Evolutionary conservation across 2,888 invertebrate genomes (phyloP).

Genomic region (Cataglyphis altisquamis): DNA sequence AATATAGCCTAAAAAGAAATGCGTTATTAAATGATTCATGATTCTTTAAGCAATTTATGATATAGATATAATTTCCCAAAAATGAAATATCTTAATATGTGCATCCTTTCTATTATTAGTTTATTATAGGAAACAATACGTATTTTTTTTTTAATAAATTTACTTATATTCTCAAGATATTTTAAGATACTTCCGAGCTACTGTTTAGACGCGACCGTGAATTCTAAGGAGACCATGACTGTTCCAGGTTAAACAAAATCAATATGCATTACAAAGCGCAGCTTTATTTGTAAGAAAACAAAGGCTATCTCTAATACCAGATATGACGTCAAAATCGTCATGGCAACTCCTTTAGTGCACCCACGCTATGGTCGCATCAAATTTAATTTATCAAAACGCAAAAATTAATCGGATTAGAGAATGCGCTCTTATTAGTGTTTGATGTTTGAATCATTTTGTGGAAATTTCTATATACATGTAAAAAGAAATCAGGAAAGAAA

Average conservation of each 20-base stretch:
- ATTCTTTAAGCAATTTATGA: neutral
- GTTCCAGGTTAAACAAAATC: constrained; percentile 21
- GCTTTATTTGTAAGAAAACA: constrained; percentile 38
- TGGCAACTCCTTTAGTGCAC: constrained; percentile 70
- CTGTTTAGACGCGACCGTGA: constrained; percentile 15
- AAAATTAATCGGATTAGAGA: constrained; percentile 15
- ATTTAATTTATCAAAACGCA: constrained; percentile 13
- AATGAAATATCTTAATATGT: neutral
- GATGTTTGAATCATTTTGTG: neutral
- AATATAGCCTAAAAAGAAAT: neutral
- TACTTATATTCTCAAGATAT: neutral
- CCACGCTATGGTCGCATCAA: neutral
- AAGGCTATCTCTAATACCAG: constrained; percentile 35
- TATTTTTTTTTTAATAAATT: neutral
- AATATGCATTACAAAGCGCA: constrained; percentile 36
- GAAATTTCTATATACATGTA: neutral
- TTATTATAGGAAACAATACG: neutral
- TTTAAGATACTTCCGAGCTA: neutral
- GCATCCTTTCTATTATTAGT: neutral
- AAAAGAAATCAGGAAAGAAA: neutral
- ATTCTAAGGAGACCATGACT: constrained; percentile 24
- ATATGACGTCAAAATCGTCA: constrained; percentile 75
- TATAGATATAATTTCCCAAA: neutral
- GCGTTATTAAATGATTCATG: neutral
- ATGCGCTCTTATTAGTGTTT: neutral